phyloP scores from a whole-genome alignment of 2,888 invertebrate genomes.

The Epinotia bilunana region DNA sequence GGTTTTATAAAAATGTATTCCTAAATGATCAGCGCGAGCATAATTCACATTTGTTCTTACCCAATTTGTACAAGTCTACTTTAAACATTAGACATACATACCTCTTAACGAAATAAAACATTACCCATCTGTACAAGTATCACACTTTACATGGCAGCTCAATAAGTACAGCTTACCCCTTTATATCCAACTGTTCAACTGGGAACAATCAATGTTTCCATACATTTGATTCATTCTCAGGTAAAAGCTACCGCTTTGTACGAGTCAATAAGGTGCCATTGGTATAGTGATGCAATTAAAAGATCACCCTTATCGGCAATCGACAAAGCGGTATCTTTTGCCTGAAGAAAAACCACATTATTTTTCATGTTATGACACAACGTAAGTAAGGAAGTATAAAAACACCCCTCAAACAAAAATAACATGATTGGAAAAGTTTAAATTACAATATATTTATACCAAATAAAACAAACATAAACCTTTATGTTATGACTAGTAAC shows the following conservation, averaged over 20 bases:
- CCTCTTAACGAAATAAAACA: constrained; percentile 21
- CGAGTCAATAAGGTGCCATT: not conserved
- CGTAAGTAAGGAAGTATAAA: constrained; percentile 12
- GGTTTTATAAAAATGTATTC: not conserved
- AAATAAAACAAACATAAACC: constrained; percentile 24
- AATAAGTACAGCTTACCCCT: constrained; percentile 7
- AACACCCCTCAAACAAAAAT: not conserved
- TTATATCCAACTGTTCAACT: not conserved
- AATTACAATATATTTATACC: constrained; percentile 7
- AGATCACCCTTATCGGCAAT: not conserved
- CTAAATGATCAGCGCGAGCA: constrained; percentile 29
- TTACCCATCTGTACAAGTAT: constrained; percentile 32
- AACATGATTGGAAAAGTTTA: not conserved
- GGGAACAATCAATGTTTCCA: not conserved
- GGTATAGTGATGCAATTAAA: not conserved
- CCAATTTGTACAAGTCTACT: constrained; percentile 22
- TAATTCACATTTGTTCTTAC: not conserved
- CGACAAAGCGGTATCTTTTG: not conserved
- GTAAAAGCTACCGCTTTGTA: not conserved
- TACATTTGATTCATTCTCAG: not conserved
- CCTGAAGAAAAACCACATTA: not conserved
- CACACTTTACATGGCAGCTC: constrained; percentile 34
- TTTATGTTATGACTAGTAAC: constrained; percentile 40
- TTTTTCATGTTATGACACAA: constrained; percentile 9
- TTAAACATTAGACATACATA: constrained; percentile 8